A percentile compares a stretch with the other conserved stretches of the same genome.
These are phyloP conservation scores for Matsumyia berberina DNA, from an alignment of 2,888 invertebrate genomes.

Conservation along the genomic window DNA sequence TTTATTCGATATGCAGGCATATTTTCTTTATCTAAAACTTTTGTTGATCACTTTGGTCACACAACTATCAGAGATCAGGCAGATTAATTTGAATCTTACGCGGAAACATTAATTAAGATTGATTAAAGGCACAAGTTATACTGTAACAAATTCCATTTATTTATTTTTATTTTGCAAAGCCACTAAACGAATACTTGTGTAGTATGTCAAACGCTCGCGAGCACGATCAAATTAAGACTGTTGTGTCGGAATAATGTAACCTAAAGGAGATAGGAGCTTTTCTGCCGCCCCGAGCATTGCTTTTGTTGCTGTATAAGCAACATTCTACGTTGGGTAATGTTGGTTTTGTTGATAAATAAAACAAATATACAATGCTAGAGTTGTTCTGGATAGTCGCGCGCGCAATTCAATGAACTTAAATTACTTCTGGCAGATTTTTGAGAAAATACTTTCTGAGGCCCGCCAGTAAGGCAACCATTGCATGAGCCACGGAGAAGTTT, in stretches of 20 bases:
- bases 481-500: slow-evolving; percentile 7
- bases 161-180: slow-evolving; percentile 1
- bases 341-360: slow-evolving; percentile 63
- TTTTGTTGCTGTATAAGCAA: slow-evolving; percentile 50
- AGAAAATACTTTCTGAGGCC: slow-evolving; percentile 27
- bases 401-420: slow-evolving; percentile 68
- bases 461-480: background rate
- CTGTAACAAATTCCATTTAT: slow-evolving; percentile 18
- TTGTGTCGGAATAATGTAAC: slow-evolving; percentile 59
- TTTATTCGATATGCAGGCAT: slow-evolving; percentile 9
- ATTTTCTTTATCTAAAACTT: slow-evolving; percentile 18
- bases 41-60: slow-evolving; percentile 19
- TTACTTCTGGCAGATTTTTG: slow-evolving; percentile 49
- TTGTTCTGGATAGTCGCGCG: slow-evolving; percentile 53
- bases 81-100: slow-evolving; percentile 13
- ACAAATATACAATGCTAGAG: slow-evolving; percentile 35
- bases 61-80: slow-evolving; percentile 13
- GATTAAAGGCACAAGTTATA: slow-evolving; percentile 47
- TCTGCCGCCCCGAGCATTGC: slow-evolving; percentile 44
- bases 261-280: slow-evolving; percentile 68
- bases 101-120: slow-evolving; percentile 59
- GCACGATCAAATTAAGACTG: slow-evolving; percentile 67
- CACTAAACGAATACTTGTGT: background rate
- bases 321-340: slow-evolving; percentile 42
- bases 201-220: slow-evolving; percentile 58